Base-by-base conservation (phyloP, 2,797 vertebrate genomes). In the Mormyrus proboscirostris region DNA sequence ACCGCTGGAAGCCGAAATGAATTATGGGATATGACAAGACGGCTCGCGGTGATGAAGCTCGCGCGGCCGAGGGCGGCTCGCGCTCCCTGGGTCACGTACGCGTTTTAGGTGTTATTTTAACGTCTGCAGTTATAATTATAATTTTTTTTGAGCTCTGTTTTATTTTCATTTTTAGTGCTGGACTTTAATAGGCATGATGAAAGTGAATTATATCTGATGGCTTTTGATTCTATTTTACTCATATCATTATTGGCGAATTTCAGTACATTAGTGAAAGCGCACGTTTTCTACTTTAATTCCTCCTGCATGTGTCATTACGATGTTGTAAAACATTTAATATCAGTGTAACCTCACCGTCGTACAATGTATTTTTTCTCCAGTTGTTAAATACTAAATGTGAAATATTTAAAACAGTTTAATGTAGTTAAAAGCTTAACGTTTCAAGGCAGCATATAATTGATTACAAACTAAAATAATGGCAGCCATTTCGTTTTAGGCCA, bases 271-370 rank as follows among this genome's bases (percentile, higher is more conserved):
- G n/a, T 19, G n/a, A n/a, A 82, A 47, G 76, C 25, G 62, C 62
- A 4, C 62, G 62, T 29, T 12, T 69, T 29, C 62, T 69, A 1
- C 25, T 12, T 69, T 69, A 69, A 69, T 69, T 69, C 25, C 25
- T 69, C 62, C 25, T 69, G 62, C 25, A 29, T 12, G 16, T 47
- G 76, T 82, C 44, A 47, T 44, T 47, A 47, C 14, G 7, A 83
- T 10, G 44, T 47, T 83, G 79, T 44, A 83, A 41, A 83, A 44
- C 38, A 69, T 69, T 69, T 69, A 33, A 69, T 69, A 69, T 69
- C 25, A 69, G 10, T 69, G 25, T 33, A 14, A 41, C 38, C 79
- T 84, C 50, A 95, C 94, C 95, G 95, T 96, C 95, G 73, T 79
- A 79, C 38, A 44, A 44, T 79, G 73, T 7, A 76, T 76, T 79